Evolutionary conservation across 2,797 vertebrate genomes (phyloP).

Genomic region (Microctenopoma lineatum): DNA sequence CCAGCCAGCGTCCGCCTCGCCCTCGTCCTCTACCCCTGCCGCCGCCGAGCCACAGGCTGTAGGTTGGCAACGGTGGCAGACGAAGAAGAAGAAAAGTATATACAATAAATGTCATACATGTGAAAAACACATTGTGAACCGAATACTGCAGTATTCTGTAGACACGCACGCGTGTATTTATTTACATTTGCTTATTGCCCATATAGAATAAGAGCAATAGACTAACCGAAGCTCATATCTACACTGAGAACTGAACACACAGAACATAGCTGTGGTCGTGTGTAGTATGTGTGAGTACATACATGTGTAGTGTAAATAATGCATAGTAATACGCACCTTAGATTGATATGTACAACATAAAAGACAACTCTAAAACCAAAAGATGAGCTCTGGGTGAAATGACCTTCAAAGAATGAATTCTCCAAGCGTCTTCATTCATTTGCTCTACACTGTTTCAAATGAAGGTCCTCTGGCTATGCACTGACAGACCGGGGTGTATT

Average conservation of each 20-base stretch:
- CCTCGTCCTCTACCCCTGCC: slow-evolving; percentile 81
- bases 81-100: not conserved
- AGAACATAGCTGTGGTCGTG: not conserved
- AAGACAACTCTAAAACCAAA: slow-evolving; percentile 21
- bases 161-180: not conserved
- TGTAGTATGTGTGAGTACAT: not conserved
- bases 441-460: slow-evolving; percentile 29
- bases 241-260: not conserved
- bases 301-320: not conserved
- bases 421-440: slow-evolving; percentile 44
- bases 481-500: slow-evolving; percentile 43
- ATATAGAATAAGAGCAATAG: not conserved
- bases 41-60: slow-evolving; percentile 86
- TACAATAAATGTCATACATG: not conserved
- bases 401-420: slow-evolving; percentile 22
- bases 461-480: slow-evolving; percentile 28
- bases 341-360: slow-evolving; percentile 10
- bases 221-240: not conserved
- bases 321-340: not conserved
- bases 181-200: not conserved
- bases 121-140: not conserved
- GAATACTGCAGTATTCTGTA: not conserved
- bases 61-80: not conserved
- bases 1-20: slow-evolving; percentile 96
- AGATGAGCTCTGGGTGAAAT: slow-evolving; percentile 29